Conservation (phyloP, 2,888 invertebrate species). For the Dusona sp. region DNA sequence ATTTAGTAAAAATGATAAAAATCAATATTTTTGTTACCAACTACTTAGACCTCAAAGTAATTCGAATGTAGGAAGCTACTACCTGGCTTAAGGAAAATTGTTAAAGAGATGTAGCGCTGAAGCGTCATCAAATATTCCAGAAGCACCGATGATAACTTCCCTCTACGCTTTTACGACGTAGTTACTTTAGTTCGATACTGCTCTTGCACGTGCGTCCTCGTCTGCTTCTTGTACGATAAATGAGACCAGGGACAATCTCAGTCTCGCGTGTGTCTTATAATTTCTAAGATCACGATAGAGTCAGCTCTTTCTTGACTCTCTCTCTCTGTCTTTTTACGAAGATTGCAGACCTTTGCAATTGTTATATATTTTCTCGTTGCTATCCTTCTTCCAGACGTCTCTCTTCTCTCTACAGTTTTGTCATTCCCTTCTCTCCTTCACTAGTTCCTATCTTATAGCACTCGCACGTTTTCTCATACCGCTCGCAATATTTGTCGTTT, state of each 20-base stretch:
- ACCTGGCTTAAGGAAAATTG: slow-evolving; percentile 5
- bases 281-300: slow-evolving; percentile 58
- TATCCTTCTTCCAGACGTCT: neutral
- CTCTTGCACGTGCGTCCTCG: slow-evolving; percentile 68
- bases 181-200: slow-evolving; percentile 43
- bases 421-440: neutral
- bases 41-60: neutral
- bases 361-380: slow-evolving; percentile 21
- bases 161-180: slow-evolving; percentile 51
- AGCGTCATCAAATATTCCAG: slow-evolving; percentile 52
- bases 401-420: neutral
- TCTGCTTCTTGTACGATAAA: slow-evolving; percentile 63
- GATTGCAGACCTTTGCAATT: slow-evolving; percentile 10
- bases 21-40: neutral
- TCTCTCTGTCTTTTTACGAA: neutral
- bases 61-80: neutral
- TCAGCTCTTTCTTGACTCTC: neutral
- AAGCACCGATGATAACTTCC: slow-evolving; percentile 55
- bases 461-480: slow-evolving; percentile 35
- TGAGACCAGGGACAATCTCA: slow-evolving; percentile 73
- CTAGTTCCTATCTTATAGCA: slow-evolving; percentile 7
- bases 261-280: slow-evolving; percentile 77
- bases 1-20: too few relatives aligned
- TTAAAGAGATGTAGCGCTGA: slow-evolving; percentile 5
- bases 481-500: slow-evolving; percentile 41